Conservation (phyloP, 2,888 invertebrate species). For the Polymixis lichenea region DNA sequence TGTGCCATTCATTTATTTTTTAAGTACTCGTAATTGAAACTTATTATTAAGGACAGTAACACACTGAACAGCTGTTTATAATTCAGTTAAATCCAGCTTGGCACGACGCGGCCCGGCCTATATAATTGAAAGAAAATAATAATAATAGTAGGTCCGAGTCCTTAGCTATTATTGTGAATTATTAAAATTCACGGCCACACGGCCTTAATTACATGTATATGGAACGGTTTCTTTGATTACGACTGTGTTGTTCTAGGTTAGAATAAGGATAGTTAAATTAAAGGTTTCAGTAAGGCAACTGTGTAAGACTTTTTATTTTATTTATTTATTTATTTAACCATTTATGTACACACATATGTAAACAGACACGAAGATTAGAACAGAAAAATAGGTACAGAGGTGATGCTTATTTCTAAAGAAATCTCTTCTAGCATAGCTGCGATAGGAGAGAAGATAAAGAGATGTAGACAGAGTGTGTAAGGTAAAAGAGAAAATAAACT, state of each 20-base stretch:
- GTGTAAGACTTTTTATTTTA: not conserved
- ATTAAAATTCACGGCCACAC: constrained; percentile 42
- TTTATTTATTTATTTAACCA: no score
- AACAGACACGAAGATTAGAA: no score
- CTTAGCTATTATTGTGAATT: constrained; percentile 44
- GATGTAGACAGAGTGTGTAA: no score
- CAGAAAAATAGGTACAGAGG: no score
- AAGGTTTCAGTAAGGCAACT: not conserved
- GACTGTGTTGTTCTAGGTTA: not conserved
- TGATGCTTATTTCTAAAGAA: no score
- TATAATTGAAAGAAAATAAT: constrained; percentile 56
- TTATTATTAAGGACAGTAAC: constrained; percentile 17
- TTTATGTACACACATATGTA: no score
- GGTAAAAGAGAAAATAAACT: no score
- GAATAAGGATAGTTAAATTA: not conserved
- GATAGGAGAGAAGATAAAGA: no score
- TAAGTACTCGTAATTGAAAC: constrained; percentile 13
- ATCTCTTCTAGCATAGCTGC: no score
- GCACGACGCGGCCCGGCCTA: constrained; percentile 21
- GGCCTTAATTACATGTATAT: constrained; percentile 16
- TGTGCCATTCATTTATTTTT: not conserved
- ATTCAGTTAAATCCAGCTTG: constrained; percentile 50
- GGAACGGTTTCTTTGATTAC: constrained; percentile 6
- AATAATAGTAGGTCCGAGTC: constrained; percentile 3
- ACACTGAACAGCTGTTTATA: constrained; percentile 42